Evolutionary conservation across 1,140 invertebrate genomes (phyloP), one percentile per base, ranked within the genome.

Genomic region (Drosophila aff.): DNA sequence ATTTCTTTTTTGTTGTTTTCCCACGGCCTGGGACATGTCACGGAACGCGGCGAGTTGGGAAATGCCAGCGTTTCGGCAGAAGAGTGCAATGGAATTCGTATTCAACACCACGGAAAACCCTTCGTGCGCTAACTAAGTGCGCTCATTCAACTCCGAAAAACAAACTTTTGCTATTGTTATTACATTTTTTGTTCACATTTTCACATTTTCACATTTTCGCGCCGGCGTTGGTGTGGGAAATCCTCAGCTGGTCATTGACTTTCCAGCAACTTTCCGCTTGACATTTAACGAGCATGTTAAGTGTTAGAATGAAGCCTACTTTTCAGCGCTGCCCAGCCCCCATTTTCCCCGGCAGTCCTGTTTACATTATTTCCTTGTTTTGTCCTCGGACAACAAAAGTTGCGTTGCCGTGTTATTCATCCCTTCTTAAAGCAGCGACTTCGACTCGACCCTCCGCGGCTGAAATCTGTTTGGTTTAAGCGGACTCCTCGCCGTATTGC

Each of bases 271-370:
- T 87, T 87, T 68, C 78, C 63, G 73, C 81, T 87, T 87, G 84
- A 83, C 84, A 87, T 87, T 83, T 84, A 89, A 80, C 84, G 81
- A 87, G 87, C 84, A 84, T 87, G 84, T 87, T 87, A 87, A 87
- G 84, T 89, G 84, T 84, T 87, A 81, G 85, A 87, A 82, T 87
- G 83, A 87, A 87, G 83, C 83, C 83, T 87, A 87, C 83, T 87
- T 82, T 82, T 74, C 68, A 72, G 77, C 69, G 65, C 63, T 80
- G 18, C 61, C 31, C 31, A 38, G n/a, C 31, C 49, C 6, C 21
- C 23, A 28, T n/a, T 50, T 28, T 6, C 23, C 18, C 10, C 38
- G 50, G 11, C 11, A 10, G n/a, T 28, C 43, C 41, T 72, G 69
- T 71, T 73, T 71, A 60, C 68, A 73, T 75, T 75, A 52, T 75